Evolutionary conservation across 1,140 invertebrate species (phyloP).

Genomic region (Scaptomyza pallida): DNA sequence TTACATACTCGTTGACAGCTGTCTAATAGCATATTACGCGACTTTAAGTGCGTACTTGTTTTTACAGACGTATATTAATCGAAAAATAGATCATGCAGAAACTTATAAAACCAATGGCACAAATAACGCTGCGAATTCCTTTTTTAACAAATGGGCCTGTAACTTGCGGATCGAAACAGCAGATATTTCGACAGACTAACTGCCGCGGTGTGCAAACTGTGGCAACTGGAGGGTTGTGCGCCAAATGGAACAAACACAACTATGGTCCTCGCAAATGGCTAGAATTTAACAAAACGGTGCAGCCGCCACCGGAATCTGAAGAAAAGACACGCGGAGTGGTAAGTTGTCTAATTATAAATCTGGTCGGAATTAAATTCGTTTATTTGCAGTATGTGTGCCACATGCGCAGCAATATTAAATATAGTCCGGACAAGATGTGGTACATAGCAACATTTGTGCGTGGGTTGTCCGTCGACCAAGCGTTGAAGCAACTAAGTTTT

Average conservation of each 20-base stretch:
- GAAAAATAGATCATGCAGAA: constrained; percentile 66
- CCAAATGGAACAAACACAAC: constrained; percentile 78
- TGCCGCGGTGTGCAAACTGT: constrained; percentile 63
- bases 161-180: constrained; percentile 10
- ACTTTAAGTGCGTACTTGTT: no score
- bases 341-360: constrained; percentile 60
- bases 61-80: no score
- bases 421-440: constrained; percentile 96
- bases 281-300: constrained; percentile 90
- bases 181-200: constrained; percentile 10
- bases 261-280: constrained; percentile 85
- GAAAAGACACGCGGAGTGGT: constrained; percentile 93
- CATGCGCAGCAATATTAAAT: constrained; percentile 92
- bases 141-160: constrained; percentile 20
- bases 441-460: constrained; percentile 93
- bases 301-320: constrained; percentile 89
- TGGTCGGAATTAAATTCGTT: constrained; percentile 77
- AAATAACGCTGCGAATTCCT: constrained; percentile 51
- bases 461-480: constrained; percentile 97
- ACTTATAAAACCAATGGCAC: constrained; percentile 57
- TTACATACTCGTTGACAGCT: no score
- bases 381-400: constrained; percentile 94
- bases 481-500: constrained; percentile 94
- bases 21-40: no score
- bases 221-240: constrained; percentile 37